These are phyloP conservation scores for Frankliniella intonsa DNA, from an alignment of 2,888 invertebrate species.

Conservation along the genomic window DNA sequence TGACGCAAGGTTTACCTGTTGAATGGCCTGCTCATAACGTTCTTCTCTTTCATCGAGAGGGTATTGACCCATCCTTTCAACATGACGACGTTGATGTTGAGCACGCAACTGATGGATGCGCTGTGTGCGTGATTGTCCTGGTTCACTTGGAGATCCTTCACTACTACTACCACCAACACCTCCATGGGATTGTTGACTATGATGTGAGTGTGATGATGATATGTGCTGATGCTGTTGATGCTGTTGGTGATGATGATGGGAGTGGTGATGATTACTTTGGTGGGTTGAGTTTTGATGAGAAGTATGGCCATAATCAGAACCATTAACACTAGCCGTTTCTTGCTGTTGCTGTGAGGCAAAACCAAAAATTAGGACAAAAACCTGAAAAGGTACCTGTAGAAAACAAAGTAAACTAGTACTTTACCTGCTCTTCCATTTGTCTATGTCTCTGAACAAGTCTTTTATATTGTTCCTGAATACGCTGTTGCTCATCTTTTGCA, in stretches of 20 bases:
- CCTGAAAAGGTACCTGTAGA: too few species aligned
- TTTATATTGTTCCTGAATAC: conserved; percentile 49
- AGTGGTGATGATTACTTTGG: conserved; percentile 33
- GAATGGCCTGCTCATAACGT: conserved; percentile 48
- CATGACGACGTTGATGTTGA: conserved; percentile 55
- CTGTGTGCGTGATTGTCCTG: conserved; percentile 43
- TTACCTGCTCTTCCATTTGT: conserved; percentile 36
- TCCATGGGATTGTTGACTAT: conserved; percentile 14
- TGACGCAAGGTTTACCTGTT: conserved; percentile 42
- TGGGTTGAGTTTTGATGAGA: conserved; percentile 27
- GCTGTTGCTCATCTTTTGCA: conserved; percentile 45
- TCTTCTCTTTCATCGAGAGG: conserved; percentile 54
- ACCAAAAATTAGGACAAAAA: too few species aligned
- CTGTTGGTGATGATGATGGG: conserved; percentile 33
- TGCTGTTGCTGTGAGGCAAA: conserved; percentile 41
- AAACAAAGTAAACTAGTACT: neutral
- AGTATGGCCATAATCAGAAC: neutral
- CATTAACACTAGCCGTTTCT: conserved; percentile 29
- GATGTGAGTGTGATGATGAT: conserved; percentile 21
- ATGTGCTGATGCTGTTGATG: conserved; percentile 32
- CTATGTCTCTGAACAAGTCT: conserved; percentile 44
- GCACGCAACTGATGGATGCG: conserved; percentile 51
- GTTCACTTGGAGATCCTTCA: conserved; percentile 23
- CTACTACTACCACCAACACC: neutral
- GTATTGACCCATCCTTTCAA: conserved; percentile 56